Evolutionary conservation across 1,140 invertebrate species (phyloP).

Genomic region (Luehdorfia chinensis): DNA sequence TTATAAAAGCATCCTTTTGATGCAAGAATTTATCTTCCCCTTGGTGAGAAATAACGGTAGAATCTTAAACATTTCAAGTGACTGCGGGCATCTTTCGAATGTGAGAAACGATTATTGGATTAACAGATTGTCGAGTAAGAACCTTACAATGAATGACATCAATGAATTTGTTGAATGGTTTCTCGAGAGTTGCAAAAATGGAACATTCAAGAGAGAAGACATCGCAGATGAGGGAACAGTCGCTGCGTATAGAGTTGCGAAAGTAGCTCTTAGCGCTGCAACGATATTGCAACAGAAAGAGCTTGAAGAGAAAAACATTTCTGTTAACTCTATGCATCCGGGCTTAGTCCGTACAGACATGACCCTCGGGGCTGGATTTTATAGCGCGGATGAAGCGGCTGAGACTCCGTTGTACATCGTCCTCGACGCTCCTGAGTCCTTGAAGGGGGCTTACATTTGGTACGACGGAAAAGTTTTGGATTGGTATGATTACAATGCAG

Average conservation of each 20-base stretch:
- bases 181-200: slow-evolving; percentile 65
- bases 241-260: slow-evolving; percentile 81
- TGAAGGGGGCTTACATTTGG: slow-evolving; percentile 70
- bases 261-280: slow-evolving; percentile 82
- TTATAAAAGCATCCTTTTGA: slow-evolving; percentile 79
- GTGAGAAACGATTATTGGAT: slow-evolving; percentile 77
- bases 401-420: slow-evolving; percentile 52
- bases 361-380: slow-evolving; percentile 80
- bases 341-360: slow-evolving; percentile 85
- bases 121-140: slow-evolving; percentile 67
- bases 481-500: slow-evolving; percentile 51
- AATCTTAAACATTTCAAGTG: slow-evolving; percentile 80
- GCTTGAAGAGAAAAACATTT: slow-evolving; percentile 78
- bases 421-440: slow-evolving; percentile 44
- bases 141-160: slow-evolving; percentile 78
- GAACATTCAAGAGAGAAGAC: slow-evolving; percentile 60
- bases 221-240: slow-evolving; percentile 77
- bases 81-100: slow-evolving; percentile 64
- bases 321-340: slow-evolving; percentile 82
- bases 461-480: slow-evolving; percentile 50
- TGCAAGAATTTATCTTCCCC: slow-evolving; percentile 82
- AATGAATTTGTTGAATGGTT: slow-evolving; percentile 80
- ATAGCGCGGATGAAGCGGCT: slow-evolving; percentile 81
- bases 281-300: slow-evolving; percentile 80
- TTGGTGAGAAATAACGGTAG: slow-evolving; percentile 81